phyloP scores from a whole-genome alignment of 2,888 invertebrate species.

The Achlya flavicornis region DNA sequence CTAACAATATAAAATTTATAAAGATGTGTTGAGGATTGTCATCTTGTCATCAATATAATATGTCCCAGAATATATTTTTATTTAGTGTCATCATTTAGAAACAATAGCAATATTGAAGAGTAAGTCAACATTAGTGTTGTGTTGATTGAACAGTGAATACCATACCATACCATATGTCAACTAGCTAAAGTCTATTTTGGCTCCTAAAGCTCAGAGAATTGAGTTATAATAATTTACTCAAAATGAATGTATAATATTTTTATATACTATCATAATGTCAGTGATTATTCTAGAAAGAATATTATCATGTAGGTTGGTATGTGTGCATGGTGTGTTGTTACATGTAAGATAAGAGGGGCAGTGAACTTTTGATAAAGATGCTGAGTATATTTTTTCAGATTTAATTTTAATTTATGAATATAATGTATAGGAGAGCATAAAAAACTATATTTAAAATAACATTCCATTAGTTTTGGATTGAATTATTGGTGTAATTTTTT shows the following conservation, averaged over 20 bases:
- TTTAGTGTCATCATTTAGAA: too few species aligned
- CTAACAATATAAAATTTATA: too few species aligned
- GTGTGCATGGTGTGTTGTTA: constrained; percentile 7
- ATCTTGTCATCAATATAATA: too few species aligned
- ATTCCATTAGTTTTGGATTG: too few species aligned
- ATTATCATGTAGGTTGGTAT: not conserved
- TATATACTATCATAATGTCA: not conserved
- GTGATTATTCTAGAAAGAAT: constrained; percentile 9
- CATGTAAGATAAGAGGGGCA: constrained; percentile 36
- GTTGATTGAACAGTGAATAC: not conserved
- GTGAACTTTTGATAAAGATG: constrained; percentile 35
- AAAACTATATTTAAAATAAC: too few species aligned
- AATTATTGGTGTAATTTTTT: too few species aligned
- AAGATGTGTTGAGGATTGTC: too few species aligned
- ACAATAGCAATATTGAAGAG: not conserved
- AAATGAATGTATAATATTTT: too few species aligned
- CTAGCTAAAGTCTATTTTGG: too few species aligned
- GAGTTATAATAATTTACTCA: too few species aligned
- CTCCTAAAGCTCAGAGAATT: not conserved
- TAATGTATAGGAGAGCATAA: not conserved
- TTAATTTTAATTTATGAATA: not conserved
- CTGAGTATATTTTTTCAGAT: constrained; percentile 6
- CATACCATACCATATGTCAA: too few species aligned
- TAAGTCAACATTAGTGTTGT: constrained; percentile 14
- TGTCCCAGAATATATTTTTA: too few species aligned